These are phyloP conservation scores for Sarcophaga peregrina DNA, from an alignment of 1,140 invertebrate genomes.

Conservation along the genomic window DNA sequence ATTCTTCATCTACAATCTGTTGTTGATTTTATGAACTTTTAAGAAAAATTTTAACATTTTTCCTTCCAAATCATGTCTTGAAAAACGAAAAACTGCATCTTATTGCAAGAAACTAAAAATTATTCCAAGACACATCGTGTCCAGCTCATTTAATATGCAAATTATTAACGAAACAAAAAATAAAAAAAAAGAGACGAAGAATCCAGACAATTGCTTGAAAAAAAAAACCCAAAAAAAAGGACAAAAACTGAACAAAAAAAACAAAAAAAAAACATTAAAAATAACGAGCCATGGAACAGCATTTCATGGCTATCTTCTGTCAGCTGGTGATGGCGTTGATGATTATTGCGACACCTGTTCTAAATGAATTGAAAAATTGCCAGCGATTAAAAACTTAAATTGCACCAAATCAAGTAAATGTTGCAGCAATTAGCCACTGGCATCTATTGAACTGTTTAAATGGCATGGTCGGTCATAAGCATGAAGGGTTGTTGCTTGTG, in stretches of 20 bases:
- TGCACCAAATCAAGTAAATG: background rate
- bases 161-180: no score
- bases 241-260: conserved; percentile 1
- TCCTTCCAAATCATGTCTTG: no score
- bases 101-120: background rate
- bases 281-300: background rate
- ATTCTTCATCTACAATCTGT: no score
- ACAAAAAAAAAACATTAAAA: background rate
- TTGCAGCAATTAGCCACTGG: conserved; percentile 10
- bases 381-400: background rate
- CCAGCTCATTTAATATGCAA: conserved; percentile 40
- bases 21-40: no score
- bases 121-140: conserved; percentile 29
- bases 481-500: background rate
- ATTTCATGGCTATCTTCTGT: background rate
- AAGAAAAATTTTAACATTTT: no score
- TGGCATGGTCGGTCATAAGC: background rate
- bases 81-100: no score
- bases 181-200: conserved; percentile 9
- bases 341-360: conserved; percentile 12
- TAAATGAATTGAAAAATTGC: background rate
- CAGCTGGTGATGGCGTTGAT: background rate
- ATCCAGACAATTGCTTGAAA: background rate
- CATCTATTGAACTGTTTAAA: background rate
- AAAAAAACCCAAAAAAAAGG: background rate